phyloP scores from a whole-genome alignment of 2,113 vertebrate genomes.

The Colistium nudipinnis region DNA sequence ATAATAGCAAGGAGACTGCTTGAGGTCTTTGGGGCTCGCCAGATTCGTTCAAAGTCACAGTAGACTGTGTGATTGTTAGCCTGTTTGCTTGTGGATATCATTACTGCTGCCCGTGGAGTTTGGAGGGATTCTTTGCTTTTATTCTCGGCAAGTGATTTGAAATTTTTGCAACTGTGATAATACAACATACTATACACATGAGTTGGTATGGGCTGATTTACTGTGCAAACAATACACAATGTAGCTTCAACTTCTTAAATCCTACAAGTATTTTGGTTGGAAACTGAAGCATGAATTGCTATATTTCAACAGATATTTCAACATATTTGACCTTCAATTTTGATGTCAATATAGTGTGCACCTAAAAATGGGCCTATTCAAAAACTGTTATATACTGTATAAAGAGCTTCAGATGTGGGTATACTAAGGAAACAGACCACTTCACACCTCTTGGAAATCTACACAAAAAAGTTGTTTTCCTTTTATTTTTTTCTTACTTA shows the following conservation, averaged over 20 bases:
- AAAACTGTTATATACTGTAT: too few species aligned
- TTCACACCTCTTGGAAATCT: too few species aligned
- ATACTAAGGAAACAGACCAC: too few species aligned
- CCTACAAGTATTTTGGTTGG: background rate
- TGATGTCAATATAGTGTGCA: too few species aligned
- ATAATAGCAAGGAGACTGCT: background rate
- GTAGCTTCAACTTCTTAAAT: background rate
- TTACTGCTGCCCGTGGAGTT: conserved; percentile 2
- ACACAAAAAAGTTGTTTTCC: too few species aligned
- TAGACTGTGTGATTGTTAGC: conserved; percentile 1
- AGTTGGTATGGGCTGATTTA: background rate
- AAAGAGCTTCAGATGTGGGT: too few species aligned
- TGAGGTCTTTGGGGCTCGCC: background rate
- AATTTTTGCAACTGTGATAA: background rate
- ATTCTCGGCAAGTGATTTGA: background rate
- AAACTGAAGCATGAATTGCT: too few species aligned
- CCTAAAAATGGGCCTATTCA: too few species aligned
- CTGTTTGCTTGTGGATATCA: conserved; percentile 3
- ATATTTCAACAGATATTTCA: too few species aligned
- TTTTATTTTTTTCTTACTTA: background rate
- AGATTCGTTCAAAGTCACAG: background rate
- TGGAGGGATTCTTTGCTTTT: background rate
- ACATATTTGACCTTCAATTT: too few species aligned
- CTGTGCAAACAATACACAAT: background rate
- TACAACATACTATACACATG: background rate